These are phyloP conservation scores for Anniella stebbinsi DNA, from an alignment of 2,797 vertebrate species.

Conservation along the genomic window DNA sequence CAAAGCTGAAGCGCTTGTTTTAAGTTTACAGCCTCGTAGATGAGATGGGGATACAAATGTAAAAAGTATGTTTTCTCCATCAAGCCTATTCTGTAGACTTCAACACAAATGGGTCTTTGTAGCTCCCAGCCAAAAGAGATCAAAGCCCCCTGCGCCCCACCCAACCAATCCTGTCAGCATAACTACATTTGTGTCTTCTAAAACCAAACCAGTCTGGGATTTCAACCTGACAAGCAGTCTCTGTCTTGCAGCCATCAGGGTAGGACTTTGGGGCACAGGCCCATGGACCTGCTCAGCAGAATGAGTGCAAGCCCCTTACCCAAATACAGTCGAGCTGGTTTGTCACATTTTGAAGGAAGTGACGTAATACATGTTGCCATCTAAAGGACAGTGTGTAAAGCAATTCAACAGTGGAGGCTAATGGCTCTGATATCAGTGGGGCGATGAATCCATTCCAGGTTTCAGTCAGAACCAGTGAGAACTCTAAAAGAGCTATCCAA, in stretches of 20 bases:
- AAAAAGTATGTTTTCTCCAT: conserved; percentile 61
- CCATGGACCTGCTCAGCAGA: too few species aligned
- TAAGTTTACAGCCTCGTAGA: conserved; percentile 48
- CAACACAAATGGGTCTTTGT: background rate
- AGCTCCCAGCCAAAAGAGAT: background rate
- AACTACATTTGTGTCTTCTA: background rate
- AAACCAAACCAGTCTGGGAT: background rate
- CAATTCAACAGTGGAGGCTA: too few species aligned
- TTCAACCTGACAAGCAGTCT: background rate
- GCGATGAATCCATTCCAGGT: too few species aligned
- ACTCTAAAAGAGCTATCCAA: too few species aligned
- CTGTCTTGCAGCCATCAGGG: background rate
- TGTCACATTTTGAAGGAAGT: too few species aligned
- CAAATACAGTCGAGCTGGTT: too few species aligned
- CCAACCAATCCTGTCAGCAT: background rate
- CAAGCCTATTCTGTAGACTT: conserved; percentile 10
- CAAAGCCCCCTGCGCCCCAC: background rate
- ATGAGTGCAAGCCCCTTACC: too few species aligned
- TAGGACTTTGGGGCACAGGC: too few species aligned
- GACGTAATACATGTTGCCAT: too few species aligned
- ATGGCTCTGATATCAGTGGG: too few species aligned
- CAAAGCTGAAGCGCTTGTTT: conserved; percentile 55
- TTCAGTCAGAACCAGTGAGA: too few species aligned
- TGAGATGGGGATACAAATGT: conserved; percentile 13
- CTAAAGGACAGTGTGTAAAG: too few species aligned